These are phyloP conservation scores for Yoshiicerus persimilis DNA, from an alignment of 1,140 invertebrate genomes.

Conservation along the genomic window DNA sequence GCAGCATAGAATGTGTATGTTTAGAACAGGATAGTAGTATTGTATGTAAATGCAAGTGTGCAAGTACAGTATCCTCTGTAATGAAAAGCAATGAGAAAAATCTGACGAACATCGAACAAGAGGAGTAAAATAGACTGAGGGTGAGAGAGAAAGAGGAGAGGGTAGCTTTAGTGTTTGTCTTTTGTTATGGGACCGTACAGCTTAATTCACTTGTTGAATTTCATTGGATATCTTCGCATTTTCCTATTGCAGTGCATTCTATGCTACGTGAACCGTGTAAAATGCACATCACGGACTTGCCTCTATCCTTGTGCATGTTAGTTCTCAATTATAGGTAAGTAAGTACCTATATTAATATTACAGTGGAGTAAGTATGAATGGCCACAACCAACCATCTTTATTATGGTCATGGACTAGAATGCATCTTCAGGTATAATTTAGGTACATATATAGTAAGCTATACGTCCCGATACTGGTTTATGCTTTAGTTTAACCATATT, in stretches of 20 bases:
- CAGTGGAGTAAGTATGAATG: background rate
- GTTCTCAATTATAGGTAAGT: no score
- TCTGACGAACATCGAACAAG: background rate
- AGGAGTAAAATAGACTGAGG: background rate
- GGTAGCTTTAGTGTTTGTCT: background rate
- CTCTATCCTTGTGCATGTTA: background rate
- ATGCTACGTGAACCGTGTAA: background rate
- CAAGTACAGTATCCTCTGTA: no score
- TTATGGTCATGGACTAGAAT: background rate
- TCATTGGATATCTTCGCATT: background rate
- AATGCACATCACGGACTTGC: background rate
- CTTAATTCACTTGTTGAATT: background rate
- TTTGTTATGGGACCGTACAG: background rate
- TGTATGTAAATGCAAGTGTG: no score
- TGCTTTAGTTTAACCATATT: background rate
- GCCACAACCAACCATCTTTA: background rate
- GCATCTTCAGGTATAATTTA: background rate
- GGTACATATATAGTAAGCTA: background rate
- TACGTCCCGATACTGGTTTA: background rate
- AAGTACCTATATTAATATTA: no score
- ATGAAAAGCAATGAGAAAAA: conserved; percentile 13
- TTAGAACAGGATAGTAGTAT: no score
- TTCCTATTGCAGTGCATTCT: background rate
- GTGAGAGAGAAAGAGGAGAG: background rate
- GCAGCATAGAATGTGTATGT: no score